Percentiles rank a stretch among this genome's conserved stretches.
Conservation (phyloP, 1,140 invertebrate species). For the Scaptomyza pallida region DNA sequence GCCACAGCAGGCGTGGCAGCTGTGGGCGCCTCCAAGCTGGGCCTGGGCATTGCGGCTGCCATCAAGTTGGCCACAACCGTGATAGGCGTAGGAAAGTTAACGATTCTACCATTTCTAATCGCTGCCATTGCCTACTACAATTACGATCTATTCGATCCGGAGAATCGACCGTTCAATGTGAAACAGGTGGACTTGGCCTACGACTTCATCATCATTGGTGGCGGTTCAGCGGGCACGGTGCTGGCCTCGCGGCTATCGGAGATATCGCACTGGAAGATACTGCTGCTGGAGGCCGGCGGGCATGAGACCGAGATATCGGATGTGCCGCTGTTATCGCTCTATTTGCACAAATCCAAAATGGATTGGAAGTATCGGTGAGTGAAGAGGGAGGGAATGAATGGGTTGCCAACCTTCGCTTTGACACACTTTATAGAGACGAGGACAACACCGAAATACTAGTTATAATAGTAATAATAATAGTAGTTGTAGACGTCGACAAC, state of each 20-base stretch:
- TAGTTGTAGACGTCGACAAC: constrained; percentile 14
- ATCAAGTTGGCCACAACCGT: constrained; percentile 89
- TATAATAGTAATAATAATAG: constrained; percentile 7
- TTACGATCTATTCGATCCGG: constrained; percentile 93
- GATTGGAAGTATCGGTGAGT: constrained; percentile 95
- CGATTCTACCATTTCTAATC: constrained; percentile 91
- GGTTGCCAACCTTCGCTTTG: constrained; percentile 54
- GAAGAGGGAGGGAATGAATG: too few relatives aligned
- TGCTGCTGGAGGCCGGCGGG: constrained; percentile 94
- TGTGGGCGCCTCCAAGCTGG: constrained; percentile 71
- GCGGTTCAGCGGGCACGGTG: constrained; percentile 94
- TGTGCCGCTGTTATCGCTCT: constrained; percentile 92
- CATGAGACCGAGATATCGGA: constrained; percentile 93
- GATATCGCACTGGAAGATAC: constrained; percentile 90
- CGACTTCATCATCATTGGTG: constrained; percentile 92
- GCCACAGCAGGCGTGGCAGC: constrained; percentile 72
- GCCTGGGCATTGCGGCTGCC: constrained; percentile 86
- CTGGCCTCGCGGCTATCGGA: constrained; percentile 93
- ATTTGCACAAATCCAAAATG: constrained; percentile 94
- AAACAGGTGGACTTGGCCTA: constrained; percentile 88
- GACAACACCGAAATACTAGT: neutral
- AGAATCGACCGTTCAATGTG: constrained; percentile 90
- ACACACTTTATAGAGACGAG: constrained; percentile 31
- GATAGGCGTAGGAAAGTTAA: constrained; percentile 88
- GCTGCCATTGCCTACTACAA: constrained; percentile 92